Percentiles rank a stretch among this genome's conserved stretches.
These are phyloP conservation scores for Dissostichus mawsoni DNA, from an alignment of 2,113 vertebrate genomes.

Conservation along the genomic window DNA sequence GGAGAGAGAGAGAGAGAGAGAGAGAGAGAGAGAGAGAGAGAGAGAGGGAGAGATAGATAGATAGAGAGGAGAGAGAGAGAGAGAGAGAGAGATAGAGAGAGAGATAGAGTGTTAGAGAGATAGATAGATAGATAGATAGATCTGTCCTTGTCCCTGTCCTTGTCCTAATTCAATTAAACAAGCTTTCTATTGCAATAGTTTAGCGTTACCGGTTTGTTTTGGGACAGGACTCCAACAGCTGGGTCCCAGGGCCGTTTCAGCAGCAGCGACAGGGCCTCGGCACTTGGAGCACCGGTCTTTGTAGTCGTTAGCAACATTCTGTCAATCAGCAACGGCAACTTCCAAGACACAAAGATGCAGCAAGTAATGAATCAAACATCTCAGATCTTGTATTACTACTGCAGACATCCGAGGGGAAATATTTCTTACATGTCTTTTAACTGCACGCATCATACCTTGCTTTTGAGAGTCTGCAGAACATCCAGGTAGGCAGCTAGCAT, in stretches of 20 bases:
- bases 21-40: too few relatives aligned
- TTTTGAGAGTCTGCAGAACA: conserved; percentile 96
- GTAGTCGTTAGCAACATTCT: conserved; percentile 93
- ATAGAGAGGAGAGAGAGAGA: too few relatives aligned
- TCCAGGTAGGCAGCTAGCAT: conserved; percentile 97
- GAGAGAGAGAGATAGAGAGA: too few relatives aligned
- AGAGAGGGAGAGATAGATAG: too few relatives aligned
- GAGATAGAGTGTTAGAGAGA: too few relatives aligned
- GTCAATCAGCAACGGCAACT: conserved; percentile 96
- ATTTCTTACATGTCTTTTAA: not conserved
- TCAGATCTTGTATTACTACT: not conserved
- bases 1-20: too few relatives aligned
- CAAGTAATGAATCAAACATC: not conserved
- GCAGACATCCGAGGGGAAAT: not conserved
- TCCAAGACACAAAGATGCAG: conserved; percentile 22
- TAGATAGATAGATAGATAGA: too few relatives aligned
- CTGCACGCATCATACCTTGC: conserved; percentile 85
- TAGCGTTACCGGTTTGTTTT: conserved; percentile 93
- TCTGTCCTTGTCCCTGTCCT: too few relatives aligned
- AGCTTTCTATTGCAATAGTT: not conserved
- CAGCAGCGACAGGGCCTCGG: conserved; percentile 94
- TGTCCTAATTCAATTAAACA: not conserved
- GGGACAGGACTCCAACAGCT: conserved; percentile 95
- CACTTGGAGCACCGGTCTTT: conserved; percentile 91
- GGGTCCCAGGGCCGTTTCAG: conserved; percentile 98